These are phyloP conservation scores for Cyprinus carpio DNA, from an alignment of 2,113 vertebrate species.

Conservation along the genomic window DNA sequence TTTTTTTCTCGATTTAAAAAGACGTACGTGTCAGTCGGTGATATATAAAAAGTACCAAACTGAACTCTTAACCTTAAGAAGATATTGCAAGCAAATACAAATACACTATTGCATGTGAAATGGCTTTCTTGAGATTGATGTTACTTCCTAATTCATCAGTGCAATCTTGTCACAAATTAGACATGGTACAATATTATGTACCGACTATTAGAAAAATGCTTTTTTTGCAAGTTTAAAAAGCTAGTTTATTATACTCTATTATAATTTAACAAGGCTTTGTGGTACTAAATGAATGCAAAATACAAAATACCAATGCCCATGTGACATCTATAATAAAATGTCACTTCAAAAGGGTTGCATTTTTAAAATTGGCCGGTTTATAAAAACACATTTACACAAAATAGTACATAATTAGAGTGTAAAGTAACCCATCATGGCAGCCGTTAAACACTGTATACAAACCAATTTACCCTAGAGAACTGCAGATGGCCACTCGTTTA, in stretches of 20 bases:
- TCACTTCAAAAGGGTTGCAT: not conserved
- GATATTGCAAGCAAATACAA: not conserved
- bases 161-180: not conserved
- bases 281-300: not conserved
- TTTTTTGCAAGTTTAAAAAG: no score
- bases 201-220: not conserved
- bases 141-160: not conserved
- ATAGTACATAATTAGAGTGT: not conserved
- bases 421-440: not conserved
- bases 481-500: not conserved
- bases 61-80: not conserved
- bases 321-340: not conserved
- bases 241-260: not conserved
- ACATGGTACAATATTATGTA: not conserved
- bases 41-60: not conserved
- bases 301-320: slow-evolving; percentile 4
- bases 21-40: no score
- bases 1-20: not conserved
- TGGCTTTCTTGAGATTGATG: not conserved
- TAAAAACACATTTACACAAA: not conserved
- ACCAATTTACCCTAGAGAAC: not conserved
- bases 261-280: not conserved
- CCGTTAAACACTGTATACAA: no score
- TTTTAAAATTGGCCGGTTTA: not conserved
- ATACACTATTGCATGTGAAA: not conserved